Base-by-base conservation (phyloP, 1,140 invertebrate species). In the Antheraea mylitta region DNA sequence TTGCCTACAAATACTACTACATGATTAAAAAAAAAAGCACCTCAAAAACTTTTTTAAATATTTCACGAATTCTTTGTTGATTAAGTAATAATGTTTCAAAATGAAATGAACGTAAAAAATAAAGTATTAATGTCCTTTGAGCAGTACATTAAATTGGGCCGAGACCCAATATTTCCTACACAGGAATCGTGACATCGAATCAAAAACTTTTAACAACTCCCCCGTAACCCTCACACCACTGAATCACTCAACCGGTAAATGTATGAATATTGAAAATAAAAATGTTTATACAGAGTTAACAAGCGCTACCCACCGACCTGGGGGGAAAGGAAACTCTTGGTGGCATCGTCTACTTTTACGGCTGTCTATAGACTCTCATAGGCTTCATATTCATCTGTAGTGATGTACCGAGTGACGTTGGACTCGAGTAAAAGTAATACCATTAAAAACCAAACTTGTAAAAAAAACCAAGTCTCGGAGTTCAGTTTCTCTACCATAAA, bases 211-310 rank as follows among this genome's bases (percentile, higher is more conserved):
- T 42, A 42, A 53, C 45, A 53, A 53, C 5, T n/a, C n/a, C 45
- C 45, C 45, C 16, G 11, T 6, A 53, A 53, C 10, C 45, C 16
- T 16, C 11, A 16, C 45, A 6, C 45, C 16, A 10, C 30, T 30
- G 10, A 7, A 0, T 19, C 59, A 30, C 30, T 8, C 61, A 10
- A 16, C 30, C 22, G 30, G 30, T 22, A 18, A 63, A 37, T 37
- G 61, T 63, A 63, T 63, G 61, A 63, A 37, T 63, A 53, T 63
- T 63, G 30, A 63, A 63, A 63, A 65, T 65, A 65, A 65, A 65
- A 65, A 65, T 65, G 36, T 65, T 65, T 65, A 65, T 53, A 45
- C 64, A 42, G 45, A 38, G 45, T 65, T 65, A 65, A 65, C 45
- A 48, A 42, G 64, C 3, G n/a, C 64, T 7, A 19, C 42, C 64